Conservation (phyloP, 2,113 vertebrate species). For the Notarius quadriscutis region DNA sequence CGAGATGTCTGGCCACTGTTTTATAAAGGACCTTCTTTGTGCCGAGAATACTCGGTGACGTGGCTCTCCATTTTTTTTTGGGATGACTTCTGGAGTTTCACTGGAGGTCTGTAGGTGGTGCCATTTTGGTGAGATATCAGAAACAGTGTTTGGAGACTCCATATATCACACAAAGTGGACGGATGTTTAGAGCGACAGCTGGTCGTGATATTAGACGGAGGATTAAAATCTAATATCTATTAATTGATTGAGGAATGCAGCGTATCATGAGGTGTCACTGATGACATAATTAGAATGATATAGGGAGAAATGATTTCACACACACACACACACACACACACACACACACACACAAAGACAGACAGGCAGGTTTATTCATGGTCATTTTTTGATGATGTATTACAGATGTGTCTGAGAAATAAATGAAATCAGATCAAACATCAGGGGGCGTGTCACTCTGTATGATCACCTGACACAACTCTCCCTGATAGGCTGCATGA, state of each 20-base stretch:
- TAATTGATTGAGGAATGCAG: not conserved
- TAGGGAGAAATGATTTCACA: not conserved
- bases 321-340: not conserved
- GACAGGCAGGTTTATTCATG: not conserved
- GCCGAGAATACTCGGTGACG: not conserved
- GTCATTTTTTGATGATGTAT: no score
- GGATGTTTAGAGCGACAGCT: not conserved
- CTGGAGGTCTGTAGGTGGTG: not conserved
- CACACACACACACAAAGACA: not conserved
- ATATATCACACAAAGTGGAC: not conserved
- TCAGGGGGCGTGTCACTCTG: not conserved
- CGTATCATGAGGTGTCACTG: not conserved
- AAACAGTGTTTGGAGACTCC: not conserved
- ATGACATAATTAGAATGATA: not conserved
- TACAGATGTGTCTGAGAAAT: not conserved
- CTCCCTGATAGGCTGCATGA: not conserved
- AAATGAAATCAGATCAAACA: not conserved
- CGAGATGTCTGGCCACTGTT: not conserved
- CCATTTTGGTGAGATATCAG: slow-evolving; percentile 1
- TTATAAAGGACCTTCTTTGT: not conserved
- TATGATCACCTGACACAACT: not conserved
- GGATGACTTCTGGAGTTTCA: not conserved
- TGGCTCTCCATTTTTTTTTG: not conserved
- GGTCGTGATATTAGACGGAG: not conserved
- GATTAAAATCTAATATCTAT: not conserved